These are phyloP conservation scores for Marasmarcha lunaedactyla DNA, from an alignment of 2,888 invertebrate genomes.

Conservation along the genomic window DNA sequence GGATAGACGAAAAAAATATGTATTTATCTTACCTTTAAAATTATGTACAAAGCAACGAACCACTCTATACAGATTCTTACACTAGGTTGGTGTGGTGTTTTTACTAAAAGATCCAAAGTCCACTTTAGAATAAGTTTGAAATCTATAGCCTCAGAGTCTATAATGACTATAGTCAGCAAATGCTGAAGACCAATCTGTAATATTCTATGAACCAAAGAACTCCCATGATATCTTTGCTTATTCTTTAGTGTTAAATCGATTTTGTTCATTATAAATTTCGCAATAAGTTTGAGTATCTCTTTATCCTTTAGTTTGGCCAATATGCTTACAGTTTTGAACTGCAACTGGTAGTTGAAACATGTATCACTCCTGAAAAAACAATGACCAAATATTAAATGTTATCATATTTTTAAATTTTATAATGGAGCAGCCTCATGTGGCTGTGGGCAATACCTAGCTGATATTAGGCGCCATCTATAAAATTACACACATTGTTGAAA, in stretches of 20 bases:
- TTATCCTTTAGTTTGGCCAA: constrained; percentile 30
- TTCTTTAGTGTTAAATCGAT: constrained; percentile 31
- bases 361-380: constrained; percentile 30
- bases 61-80: constrained; percentile 49
- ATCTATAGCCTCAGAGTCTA: constrained; percentile 23
- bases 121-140: constrained; percentile 26
- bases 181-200: constrained; percentile 41
- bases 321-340: constrained; percentile 28
- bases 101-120: constrained; percentile 38
- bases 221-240: constrained; percentile 51
- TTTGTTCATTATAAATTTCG: constrained; percentile 31
- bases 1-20: too few species aligned
- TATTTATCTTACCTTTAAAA: constrained; percentile 43
- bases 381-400: too few species aligned
- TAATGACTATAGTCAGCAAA: constrained; percentile 30
- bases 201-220: constrained; percentile 44
- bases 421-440: too few species aligned
- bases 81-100: constrained; percentile 49
- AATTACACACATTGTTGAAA: too few species aligned
- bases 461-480: too few species aligned
- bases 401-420: too few species aligned
- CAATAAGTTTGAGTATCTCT: constrained; percentile 26
- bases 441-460: too few species aligned
- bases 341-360: constrained; percentile 41
- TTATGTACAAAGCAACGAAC: constrained; percentile 41